Evolutionary conservation across 2,797 vertebrate genomes (phyloP).

Genomic region (Lophotriccus pileatus): DNA sequence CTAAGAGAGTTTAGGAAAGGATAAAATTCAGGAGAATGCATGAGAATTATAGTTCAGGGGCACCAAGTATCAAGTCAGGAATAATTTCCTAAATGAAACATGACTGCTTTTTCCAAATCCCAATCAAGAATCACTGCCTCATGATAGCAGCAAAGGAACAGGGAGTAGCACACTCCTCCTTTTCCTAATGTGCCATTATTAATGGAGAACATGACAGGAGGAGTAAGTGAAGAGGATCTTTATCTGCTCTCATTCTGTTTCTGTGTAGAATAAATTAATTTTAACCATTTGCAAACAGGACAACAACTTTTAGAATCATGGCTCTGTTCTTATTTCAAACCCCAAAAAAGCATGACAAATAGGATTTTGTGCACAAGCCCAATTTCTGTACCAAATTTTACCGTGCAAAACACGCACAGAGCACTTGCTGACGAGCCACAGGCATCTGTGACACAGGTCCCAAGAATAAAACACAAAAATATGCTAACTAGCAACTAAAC

Average conservation of each 20-base stretch:
- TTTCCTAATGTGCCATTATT: neutral
- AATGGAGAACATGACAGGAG: neutral
- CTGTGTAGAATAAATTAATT: neutral
- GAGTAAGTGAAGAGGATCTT: neutral
- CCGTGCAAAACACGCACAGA: neutral
- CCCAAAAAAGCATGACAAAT: neutral
- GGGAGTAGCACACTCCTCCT: neutral
- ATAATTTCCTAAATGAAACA: neutral
- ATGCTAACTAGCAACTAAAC: conserved; percentile 6
- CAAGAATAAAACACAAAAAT: conserved; percentile 1
- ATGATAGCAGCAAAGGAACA: neutral
- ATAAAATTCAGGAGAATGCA: neutral
- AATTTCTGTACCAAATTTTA: neutral
- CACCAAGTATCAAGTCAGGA: neutral
- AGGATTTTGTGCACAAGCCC: neutral
- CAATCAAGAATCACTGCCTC: neutral
- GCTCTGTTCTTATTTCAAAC: neutral
- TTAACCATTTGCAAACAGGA: neutral
- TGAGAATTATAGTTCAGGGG: neutral
- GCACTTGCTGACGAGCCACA: neutral
- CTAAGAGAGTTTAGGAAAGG: neutral
- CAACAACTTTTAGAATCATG: neutral
- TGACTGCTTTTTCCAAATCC: neutral
- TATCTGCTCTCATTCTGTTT: neutral
- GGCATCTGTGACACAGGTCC: neutral